phyloP scores from a whole-genome alignment of 2,113 vertebrate species.

The Micromys minutus region DNA sequence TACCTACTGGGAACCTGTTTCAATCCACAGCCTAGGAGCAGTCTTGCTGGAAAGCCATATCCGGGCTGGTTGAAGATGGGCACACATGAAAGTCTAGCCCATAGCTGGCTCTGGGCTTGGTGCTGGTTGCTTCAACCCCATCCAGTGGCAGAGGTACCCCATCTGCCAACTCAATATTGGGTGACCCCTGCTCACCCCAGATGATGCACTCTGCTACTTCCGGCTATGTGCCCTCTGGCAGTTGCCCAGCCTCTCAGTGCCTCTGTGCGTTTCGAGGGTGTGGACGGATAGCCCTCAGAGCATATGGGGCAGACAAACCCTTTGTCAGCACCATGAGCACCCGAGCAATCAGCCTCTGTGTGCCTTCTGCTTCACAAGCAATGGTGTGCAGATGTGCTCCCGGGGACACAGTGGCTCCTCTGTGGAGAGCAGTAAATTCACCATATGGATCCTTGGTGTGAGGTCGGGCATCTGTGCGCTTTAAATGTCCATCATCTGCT shows the following conservation, averaged over 20 bases:
- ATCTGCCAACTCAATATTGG: fast-evolving
- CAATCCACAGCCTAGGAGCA: neutral
- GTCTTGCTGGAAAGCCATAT: fast-evolving
- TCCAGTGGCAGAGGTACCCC: neutral
- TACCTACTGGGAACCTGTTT: too few species aligned
- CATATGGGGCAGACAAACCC: fast-evolving
- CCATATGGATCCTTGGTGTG: fast-evolving
- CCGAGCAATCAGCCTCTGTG: fast-evolving
- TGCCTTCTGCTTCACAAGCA: neutral
- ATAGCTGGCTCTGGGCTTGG: neutral
- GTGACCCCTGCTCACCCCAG: neutral
- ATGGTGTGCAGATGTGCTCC: too few species aligned
- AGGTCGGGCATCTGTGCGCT: fast-evolving
- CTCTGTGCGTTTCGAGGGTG: too few species aligned
- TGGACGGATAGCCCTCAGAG: fast-evolving
- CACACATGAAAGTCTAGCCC: neutral
- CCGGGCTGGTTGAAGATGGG: fast-evolving
- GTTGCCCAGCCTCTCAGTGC: neutral
- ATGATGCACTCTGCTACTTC: neutral
- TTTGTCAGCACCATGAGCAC: fast-evolving
- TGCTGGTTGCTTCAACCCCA: neutral
- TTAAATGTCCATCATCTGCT: fast-evolving
- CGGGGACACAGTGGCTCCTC: neutral
- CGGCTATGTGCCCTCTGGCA: neutral
- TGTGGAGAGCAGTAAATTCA: too few species aligned